Evolutionary conservation across 1,140 invertebrate species (phyloP).

Genomic region (Formica exsecta): DNA sequence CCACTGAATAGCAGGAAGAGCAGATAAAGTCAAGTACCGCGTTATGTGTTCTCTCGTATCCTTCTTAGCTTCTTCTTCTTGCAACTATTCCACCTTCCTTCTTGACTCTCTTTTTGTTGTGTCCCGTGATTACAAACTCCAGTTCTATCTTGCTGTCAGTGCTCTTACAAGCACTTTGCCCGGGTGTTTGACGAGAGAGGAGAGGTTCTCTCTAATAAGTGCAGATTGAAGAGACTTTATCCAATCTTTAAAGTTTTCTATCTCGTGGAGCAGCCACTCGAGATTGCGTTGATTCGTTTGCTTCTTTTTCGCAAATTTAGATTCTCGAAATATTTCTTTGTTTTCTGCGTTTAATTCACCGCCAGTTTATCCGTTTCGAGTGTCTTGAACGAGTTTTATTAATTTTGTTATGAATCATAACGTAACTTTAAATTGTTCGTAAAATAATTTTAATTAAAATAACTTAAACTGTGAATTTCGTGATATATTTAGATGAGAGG

Average conservation of each 20-base stretch:
- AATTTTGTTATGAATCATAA: not conserved
- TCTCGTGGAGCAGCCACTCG: conserved; percentile 35
- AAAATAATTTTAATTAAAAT: not conserved
- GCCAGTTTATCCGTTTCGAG: not conserved
- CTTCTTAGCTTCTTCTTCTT: not conserved
- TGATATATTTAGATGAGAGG: not conserved
- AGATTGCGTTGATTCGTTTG: conserved; percentile 65
- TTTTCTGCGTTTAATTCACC: not conserved
- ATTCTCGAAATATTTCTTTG: conserved; percentile 10
- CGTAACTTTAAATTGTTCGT: not conserved
- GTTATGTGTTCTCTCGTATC: conserved; percentile 22
- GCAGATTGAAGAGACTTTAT: conserved; percentile 66
- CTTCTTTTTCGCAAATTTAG: conserved; percentile 32
- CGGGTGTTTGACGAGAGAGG: conserved; percentile 34
- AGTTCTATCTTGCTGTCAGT: conserved; percentile 38
- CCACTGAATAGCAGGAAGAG: not conserved
- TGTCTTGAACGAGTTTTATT: not conserved
- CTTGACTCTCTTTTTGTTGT: conserved; percentile 42
- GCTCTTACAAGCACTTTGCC: conserved; percentile 56
- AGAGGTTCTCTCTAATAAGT: conserved; percentile 60
- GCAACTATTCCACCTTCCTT: not conserved
- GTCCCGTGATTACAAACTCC: conserved; percentile 66
- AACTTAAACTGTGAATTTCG: not conserved
- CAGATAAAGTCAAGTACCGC: conserved; percentile 6
- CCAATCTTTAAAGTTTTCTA: conserved; percentile 40